Evolutionary conservation across 2,113 vertebrate species (phyloP).

Genomic region (Grantiella picta): DNA sequence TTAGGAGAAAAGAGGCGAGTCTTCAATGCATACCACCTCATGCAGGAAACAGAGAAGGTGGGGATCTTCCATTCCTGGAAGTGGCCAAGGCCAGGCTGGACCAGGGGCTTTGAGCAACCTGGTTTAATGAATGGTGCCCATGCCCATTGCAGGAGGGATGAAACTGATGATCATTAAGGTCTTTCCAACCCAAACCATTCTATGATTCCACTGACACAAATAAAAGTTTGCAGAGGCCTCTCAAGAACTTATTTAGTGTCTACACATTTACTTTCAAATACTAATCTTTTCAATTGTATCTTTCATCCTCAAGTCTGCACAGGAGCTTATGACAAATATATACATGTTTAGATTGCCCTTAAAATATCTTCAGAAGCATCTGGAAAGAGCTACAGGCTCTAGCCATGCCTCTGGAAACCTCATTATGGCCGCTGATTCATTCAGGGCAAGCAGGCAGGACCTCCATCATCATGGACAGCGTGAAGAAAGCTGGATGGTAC

Average conservation of each 20-base stretch:
- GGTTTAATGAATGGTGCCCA: neutral
- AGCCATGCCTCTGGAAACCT: neutral
- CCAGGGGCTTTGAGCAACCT: neutral
- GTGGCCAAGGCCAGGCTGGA: neutral
- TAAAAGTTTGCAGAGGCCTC: neutral
- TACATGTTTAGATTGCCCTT: neutral
- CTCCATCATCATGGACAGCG: neutral
- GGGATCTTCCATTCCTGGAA: neutral
- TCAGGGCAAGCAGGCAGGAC: neutral
- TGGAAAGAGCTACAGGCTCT: neutral
- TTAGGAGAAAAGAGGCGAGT: neutral
- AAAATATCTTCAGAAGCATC: neutral
- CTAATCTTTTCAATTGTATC: neutral
- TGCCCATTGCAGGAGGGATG: neutral
- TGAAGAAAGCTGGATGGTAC: conserved; percentile 27
- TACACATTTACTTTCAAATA: neutral
- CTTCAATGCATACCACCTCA: accelerated
- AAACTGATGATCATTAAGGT: neutral
- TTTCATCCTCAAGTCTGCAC: neutral
- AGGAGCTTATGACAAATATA: neutral
- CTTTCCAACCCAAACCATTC: neutral
- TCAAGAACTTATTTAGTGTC: neutral
- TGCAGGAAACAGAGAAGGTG: neutral
- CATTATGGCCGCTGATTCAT: conserved; percentile 16
- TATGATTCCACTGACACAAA: neutral